A percentile compares a stretch with the other conserved stretches of the same genome.
Evolutionary conservation across 1,140 invertebrate genomes (phyloP).

Genomic region (Holotrichia oblita): DNA sequence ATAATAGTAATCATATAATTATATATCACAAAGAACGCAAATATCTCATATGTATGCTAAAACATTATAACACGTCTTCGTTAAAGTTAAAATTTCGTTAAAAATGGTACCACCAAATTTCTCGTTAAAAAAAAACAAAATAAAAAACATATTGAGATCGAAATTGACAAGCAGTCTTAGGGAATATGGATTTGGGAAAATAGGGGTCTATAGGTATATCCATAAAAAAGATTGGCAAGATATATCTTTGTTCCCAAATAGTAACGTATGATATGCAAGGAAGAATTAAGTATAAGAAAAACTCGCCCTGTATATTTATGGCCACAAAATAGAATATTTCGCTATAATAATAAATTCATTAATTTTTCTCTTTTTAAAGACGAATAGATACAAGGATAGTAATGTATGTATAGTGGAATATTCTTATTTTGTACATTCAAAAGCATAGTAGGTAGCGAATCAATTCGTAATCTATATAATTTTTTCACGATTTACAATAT

Average conservation of each 20-base stretch:
- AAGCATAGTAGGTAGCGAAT: slow-evolving; percentile 19
- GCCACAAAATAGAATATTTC: slow-evolving; percentile 30
- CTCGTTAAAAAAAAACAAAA: neutral
- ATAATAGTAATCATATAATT: slow-evolving; percentile 27
- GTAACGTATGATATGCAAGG: slow-evolving; percentile 45
- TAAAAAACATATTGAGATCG: slow-evolving; percentile 43
- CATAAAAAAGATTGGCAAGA: slow-evolving; percentile 51
- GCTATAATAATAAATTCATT: neutral
- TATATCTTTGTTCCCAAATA: slow-evolving; percentile 45
- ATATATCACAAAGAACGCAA: slow-evolving; percentile 32
- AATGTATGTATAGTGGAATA: neutral
- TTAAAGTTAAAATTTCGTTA: slow-evolving; percentile 42
- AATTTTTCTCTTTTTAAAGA: neutral
- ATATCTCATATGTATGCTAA: slow-evolving; percentile 18
- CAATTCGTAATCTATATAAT: neutral
- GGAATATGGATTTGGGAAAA: slow-evolving; percentile 21
- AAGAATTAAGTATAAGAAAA: slow-evolving; percentile 40
- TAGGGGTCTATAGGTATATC: slow-evolving; percentile 34
- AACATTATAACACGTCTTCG: neutral
- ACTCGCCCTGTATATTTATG: slow-evolving; percentile 12
- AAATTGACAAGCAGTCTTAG: slow-evolving; percentile 56
- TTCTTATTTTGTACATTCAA: slow-evolving; percentile 30
- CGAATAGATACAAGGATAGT: neutral
- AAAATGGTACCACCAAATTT: slow-evolving; percentile 29
- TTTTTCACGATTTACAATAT: slow-evolving; percentile 20